A percentile compares a stretch with the other conserved stretches of the same genome.
phyloP scores from a whole-genome alignment of 2,113 vertebrate genomes.

The Protobothrops flavoviridis region DNA sequence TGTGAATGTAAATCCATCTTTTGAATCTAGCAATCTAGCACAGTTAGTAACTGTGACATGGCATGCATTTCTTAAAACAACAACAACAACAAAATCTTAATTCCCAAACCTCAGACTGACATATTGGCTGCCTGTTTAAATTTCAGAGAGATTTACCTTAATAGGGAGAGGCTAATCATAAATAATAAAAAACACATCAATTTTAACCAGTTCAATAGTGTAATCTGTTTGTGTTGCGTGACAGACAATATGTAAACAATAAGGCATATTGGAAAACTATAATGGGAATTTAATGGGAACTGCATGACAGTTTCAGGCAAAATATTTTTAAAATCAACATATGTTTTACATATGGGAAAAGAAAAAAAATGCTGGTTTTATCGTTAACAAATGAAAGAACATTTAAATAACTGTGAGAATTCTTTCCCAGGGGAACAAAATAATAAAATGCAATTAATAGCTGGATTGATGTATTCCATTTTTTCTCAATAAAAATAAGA shows the following conservation, averaged over 20 bases:
- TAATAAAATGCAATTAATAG: constrained; percentile 19
- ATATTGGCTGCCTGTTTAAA: not conserved
- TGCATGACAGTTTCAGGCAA: not conserved
- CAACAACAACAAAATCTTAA: not conserved
- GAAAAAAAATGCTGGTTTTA: not conserved
- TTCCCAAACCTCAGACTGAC: not conserved
- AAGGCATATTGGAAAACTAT: not conserved
- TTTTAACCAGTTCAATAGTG: not conserved
- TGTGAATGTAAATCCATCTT: not conserved
- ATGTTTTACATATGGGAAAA: not conserved
- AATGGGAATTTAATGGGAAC: not conserved
- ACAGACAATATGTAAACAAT: not conserved
- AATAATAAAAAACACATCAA: not conserved
- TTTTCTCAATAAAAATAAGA: not conserved
- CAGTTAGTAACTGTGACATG: not conserved
- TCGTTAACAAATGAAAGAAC: constrained; percentile 13
- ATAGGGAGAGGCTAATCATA: not conserved
- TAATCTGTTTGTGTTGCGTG: not conserved
- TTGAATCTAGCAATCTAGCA: not conserved
- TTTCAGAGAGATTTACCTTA: not conserved
- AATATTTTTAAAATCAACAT: not conserved
- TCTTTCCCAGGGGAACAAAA: constrained; percentile 14
- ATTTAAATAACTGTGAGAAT: not conserved
- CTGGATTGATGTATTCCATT: not conserved
- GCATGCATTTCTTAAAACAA: not conserved